Base-by-base conservation (phyloP, 2,797 vertebrate genomes). In the Linurgus olivaceus region DNA sequence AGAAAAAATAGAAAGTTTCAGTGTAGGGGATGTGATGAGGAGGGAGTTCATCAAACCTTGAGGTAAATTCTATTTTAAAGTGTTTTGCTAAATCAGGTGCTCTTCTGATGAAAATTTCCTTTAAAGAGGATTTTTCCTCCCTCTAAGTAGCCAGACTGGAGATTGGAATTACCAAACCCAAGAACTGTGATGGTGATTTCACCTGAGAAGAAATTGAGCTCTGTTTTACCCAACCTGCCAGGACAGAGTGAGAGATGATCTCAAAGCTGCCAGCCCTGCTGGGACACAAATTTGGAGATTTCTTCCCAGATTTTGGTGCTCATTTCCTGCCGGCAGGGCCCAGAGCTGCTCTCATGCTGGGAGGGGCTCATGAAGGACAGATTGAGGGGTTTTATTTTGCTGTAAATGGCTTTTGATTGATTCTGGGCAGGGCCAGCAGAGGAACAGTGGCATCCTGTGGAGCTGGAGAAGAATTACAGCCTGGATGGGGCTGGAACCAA, bases 361-460 rank as follows among this genome's bases (percentile, higher is more conserved):
- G 70, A 93, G 78, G 67, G 19, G 24, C 70, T 73, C 6, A 6
- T 16, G n/a, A 33, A 12, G 25, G 52, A 31, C 76, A 48, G 24
- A 10, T 1, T 4, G 10, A 28, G 42, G 37, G 11, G 10, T 37
- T 37, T 2, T 6, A 23, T 45, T 45, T 6, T 17, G 25, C 61
- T 66, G 47, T 31, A 54, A 33, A 28, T 11, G 35, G 9, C 2
- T 5, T 89, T 75, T 92, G 31, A 2, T 63, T 73, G 7, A 6
- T 57, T 12, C 19, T 3, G 5, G 33, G 26, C 66, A 29, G n/a
- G 6, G 0, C 24, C 5, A 45, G 84, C 7, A 74, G 91, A 29
- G 66, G 4, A 26, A 79, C 66, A 90, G 86, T 86, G 95, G 90
- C 94, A 96, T 90, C 95, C 86, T n/a, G 83, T 81, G 95, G 95